Evolutionary conservation across 2,113 vertebrate species (phyloP), one percentile per base, ranked within the genome.

Genomic region (Ancistrus triradiatus): DNA sequence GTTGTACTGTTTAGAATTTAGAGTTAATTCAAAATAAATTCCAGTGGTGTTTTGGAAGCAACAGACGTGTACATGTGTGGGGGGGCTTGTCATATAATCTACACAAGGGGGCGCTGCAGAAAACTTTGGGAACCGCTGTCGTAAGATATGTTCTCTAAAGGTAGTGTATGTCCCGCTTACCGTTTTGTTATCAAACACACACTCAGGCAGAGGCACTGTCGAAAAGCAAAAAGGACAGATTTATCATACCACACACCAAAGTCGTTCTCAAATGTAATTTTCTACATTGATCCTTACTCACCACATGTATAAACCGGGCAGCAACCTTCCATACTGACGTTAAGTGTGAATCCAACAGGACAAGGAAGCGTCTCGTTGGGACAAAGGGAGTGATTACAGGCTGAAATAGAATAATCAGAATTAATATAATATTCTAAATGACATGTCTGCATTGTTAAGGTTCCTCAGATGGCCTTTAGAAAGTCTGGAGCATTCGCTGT

Each of bases 101-200:
- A n/a, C n/a, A n/a, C n/a, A n/a, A n/a, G n/a, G n/a, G n/a, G n/a
- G n/a, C n/a, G n/a, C n/a, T n/a, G n/a, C n/a, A n/a, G n/a, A n/a
- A n/a, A n/a, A n/a, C n/a, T n/a, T n/a, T n/a, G n/a, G n/a, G n/a
- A n/a, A n/a, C n/a, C n/a, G n/a, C n/a, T n/a, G n/a, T n/a, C n/a
- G n/a, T n/a, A n/a, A n/a, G n/a, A n/a, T n/a, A n/a, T n/a, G n/a
- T n/a, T n/a, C n/a, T n/a, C n/a, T n/a, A n/a, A n/a, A n/a, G n/a
- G n/a, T 37, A n/a, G 15, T 15, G 50, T 80, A 88, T 64, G 91
- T 90, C 85, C 0, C 17, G 66, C 87, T 84, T 5, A 55, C 14
- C 0, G 64, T 72, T 2, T 37, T 42, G 43, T 72, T 61, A 2
- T 87, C 82, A 52, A 75, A 63, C 53, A 87, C 63, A 53, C 91